These are phyloP conservation scores for Rhabdornis inornatus DNA, from an alignment of 2,113 vertebrate species.

Conservation along the genomic window DNA sequence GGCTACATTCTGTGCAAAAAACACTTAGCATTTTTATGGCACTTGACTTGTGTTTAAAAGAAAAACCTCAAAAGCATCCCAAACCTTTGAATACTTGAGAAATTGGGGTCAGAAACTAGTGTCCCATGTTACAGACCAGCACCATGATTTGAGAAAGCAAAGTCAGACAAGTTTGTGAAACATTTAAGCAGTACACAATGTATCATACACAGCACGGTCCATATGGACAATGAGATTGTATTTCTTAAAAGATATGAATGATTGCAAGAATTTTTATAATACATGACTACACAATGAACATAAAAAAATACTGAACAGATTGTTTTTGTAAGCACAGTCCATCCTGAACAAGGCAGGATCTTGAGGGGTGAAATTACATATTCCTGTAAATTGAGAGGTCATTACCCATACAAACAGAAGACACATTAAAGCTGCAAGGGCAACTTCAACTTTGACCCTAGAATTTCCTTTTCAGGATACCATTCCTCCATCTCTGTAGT, in stretches of 20 bases:
- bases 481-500: neutral
- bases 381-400: neutral
- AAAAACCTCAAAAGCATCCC: neutral
- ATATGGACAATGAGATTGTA: accelerated
- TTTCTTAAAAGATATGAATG: neutral
- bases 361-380: neutral
- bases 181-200: neutral
- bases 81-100: neutral
- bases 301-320: neutral
- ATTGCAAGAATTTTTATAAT: neutral
- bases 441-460: neutral
- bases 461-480: neutral
- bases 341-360: neutral
- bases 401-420: neutral
- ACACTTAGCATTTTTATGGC: conserved; percentile 1
- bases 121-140: neutral
- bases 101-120: neutral
- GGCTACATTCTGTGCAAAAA: neutral
- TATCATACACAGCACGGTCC: neutral
- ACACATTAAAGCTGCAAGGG: neutral
- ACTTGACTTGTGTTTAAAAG: conserved; percentile 8
- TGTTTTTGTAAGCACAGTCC: neutral
- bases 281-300: neutral
- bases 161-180: neutral
- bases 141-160: neutral